Conservation (phyloP, 2,113 vertebrate species). For the Sebastes schlegelii region DNA sequence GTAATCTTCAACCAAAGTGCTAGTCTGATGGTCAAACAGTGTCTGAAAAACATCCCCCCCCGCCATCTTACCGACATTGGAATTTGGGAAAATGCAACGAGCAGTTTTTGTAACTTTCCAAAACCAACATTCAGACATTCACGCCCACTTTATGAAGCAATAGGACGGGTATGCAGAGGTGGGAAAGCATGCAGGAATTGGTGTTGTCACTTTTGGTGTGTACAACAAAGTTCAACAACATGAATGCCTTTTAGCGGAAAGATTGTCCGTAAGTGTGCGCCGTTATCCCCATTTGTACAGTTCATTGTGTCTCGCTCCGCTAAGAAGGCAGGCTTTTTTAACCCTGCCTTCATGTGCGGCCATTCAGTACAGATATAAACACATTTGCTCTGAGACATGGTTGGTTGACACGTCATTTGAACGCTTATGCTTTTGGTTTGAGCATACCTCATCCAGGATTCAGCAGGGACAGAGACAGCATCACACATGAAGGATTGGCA, state of each 20-base stretch:
- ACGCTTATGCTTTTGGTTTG: background rate
- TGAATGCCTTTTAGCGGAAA: background rate
- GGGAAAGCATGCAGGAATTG: no score
- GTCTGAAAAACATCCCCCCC: background rate
- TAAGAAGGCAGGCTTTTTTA: background rate
- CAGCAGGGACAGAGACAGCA: background rate
- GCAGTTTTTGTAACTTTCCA: background rate
- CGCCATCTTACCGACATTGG: background rate
- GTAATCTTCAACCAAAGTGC: background rate
- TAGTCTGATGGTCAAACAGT: background rate
- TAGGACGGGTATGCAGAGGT: no score
- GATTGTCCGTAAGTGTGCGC: background rate
- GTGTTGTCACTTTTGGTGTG: background rate
- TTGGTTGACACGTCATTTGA: background rate
- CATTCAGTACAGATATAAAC: background rate
- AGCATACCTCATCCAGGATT: background rate
- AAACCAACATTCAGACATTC: slow-evolving; percentile 1
- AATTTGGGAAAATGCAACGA: background rate
- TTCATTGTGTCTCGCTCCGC: background rate
- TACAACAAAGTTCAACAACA: background rate
- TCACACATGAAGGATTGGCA: background rate
- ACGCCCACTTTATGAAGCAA: background rate
- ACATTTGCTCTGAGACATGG: background rate
- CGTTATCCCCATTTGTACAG: background rate
- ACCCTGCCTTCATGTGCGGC: background rate